Conservation (phyloP, 2,888 invertebrate genomes). For the Heteropelma amictum region DNA sequence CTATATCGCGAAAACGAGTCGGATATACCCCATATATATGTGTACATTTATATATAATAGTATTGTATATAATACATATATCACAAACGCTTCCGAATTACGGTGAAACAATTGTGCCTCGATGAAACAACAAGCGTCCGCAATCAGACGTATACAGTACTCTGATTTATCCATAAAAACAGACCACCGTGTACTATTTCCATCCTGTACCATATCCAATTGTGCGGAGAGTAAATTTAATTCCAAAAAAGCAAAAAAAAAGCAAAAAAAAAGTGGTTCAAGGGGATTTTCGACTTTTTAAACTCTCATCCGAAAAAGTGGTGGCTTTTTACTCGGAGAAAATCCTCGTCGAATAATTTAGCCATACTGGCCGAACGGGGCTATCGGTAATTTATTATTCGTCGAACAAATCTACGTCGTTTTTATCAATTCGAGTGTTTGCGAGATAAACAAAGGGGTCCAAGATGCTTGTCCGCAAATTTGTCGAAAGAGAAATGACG, state of each 20-base stretch:
- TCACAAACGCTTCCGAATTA: slow-evolving; percentile 35
- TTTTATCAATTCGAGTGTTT: too few relatives aligned
- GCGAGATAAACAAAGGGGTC: too few relatives aligned
- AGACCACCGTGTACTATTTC: neutral
- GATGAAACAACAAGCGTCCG: slow-evolving; percentile 63
- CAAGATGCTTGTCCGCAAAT: too few relatives aligned
- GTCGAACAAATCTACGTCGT: too few relatives aligned
- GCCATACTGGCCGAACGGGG: too few relatives aligned
- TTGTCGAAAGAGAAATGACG: too few relatives aligned
- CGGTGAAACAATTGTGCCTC: slow-evolving; percentile 53
- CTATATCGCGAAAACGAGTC: slow-evolving; percentile 24
- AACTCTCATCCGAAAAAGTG: too few relatives aligned
- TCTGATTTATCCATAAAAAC: neutral
- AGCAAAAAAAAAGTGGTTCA: neutral
- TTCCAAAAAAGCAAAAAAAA: neutral
- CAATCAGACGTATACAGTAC: slow-evolving; percentile 59
- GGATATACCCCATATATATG: neutral
- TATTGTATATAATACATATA: slow-evolving; percentile 1
- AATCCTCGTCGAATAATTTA: too few relatives aligned
- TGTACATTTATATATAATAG: too few relatives aligned
- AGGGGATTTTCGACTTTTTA: too few relatives aligned
- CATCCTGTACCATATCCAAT: neutral
- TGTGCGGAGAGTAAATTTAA: neutral
- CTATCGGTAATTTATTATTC: too few relatives aligned
- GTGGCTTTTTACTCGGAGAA: too few relatives aligned